Conservation (phyloP, 2,797 vertebrate genomes). For the Rhyacichthys aspro region DNA sequence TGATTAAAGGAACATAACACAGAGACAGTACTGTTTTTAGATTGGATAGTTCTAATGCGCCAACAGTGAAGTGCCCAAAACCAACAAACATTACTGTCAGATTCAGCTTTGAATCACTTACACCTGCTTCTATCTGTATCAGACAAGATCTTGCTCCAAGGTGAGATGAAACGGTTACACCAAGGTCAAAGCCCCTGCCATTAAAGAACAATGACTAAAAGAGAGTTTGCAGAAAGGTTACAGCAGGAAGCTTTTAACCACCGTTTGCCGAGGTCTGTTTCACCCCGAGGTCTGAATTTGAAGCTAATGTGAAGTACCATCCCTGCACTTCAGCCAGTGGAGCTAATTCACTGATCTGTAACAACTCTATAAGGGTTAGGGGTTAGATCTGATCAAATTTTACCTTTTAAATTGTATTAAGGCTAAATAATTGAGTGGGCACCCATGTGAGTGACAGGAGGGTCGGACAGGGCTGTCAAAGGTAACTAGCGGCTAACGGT, state of each 20-base stretch:
- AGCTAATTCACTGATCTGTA: neutral
- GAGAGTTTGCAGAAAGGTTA: neutral
- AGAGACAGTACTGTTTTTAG: no score
- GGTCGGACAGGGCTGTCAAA: conserved; percentile 7
- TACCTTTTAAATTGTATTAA: conserved; percentile 6
- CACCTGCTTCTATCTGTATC: no score
- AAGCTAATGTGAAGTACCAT: conserved; percentile 2
- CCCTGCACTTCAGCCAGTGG: neutral
- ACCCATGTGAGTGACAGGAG: neutral
- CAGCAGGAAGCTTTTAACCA: neutral
- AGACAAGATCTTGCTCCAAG: no score
- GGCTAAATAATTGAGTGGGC: neutral
- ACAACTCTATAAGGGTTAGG: neutral
- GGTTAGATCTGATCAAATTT: neutral
- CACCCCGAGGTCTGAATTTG: neutral
- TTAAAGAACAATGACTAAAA: neutral
- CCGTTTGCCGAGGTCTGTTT: neutral
- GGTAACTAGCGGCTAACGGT: conserved; percentile 5
- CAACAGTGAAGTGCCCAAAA: no score
- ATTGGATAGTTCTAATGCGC: no score
- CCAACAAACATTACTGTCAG: no score
- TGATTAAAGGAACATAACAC: no score
- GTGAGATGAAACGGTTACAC: neutral
- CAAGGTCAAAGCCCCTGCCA: neutral
- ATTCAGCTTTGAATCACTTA: no score